Conservation (phyloP, 2,797 vertebrate genomes). For the Gorsachius magnificus region DNA sequence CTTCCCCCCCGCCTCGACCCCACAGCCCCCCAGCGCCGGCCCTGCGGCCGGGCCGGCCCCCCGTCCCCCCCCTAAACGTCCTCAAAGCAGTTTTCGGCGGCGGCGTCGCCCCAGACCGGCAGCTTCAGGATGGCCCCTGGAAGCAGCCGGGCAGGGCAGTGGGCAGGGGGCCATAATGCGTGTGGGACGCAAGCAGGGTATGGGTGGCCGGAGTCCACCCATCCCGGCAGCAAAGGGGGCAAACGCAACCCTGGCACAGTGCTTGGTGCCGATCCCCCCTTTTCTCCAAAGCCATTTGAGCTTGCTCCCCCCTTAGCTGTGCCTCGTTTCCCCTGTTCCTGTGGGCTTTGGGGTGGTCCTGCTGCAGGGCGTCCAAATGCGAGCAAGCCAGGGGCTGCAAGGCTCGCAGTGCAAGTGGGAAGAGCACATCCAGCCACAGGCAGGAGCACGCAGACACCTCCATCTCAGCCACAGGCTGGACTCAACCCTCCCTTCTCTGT, state of each 20-base stretch:
- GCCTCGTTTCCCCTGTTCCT: neutral
- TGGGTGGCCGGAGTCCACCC: accelerated
- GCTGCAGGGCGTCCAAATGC: accelerated
- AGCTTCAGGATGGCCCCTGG: constrained; percentile 88
- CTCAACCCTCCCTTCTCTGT: neutral
- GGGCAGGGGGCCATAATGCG: neutral
- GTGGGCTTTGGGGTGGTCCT: neutral
- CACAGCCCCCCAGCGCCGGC: neutral
- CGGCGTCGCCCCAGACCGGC: constrained; percentile 89
- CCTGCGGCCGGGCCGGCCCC: too few species aligned
- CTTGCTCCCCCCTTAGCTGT: neutral
- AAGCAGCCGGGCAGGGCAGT: neutral
- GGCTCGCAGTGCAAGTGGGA: accelerated
- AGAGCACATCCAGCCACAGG: accelerated
- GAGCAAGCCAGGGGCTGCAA: neutral
- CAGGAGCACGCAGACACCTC: neutral
- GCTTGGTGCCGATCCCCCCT: neutral
- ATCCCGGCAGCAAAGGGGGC: neutral
- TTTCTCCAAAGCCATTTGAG: neutral
- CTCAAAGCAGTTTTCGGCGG: constrained; percentile 92
- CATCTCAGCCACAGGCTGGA: neutral
- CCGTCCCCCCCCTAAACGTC: constrained; percentile 75
- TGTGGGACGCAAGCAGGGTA: neutral
- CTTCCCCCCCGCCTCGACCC: neutral
- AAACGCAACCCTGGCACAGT: accelerated